phyloP scores from a whole-genome alignment of 2,113 vertebrate genomes.

The Neolamprologus ventralis region DNA sequence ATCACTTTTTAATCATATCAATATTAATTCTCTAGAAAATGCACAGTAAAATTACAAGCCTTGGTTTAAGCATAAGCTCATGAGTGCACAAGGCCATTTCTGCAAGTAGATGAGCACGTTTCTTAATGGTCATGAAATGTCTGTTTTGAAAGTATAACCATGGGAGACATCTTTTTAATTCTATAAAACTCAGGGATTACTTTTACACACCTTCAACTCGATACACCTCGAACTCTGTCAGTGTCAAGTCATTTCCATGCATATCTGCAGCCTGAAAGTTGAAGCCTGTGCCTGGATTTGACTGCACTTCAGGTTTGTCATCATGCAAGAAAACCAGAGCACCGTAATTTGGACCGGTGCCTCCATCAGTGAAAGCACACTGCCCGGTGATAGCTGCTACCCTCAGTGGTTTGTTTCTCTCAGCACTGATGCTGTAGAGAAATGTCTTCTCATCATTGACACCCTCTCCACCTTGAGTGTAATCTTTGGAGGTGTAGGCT shows the following conservation, averaged over 20 bases:
- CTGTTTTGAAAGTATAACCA: background rate
- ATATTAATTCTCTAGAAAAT: background rate
- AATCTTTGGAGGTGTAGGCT: slow-evolving; percentile 40
- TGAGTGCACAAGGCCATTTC: background rate
- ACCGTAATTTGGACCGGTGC: slow-evolving; percentile 1
- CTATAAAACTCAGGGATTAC: background rate
- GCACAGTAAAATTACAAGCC: background rate
- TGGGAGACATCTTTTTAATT: background rate
- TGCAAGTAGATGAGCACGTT: background rate
- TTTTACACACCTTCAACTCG: slow-evolving; percentile 50
- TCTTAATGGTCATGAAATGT: background rate
- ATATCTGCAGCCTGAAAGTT: slow-evolving; percentile 19
- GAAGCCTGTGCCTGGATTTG: slow-evolving; percentile 23
- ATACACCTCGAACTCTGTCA: slow-evolving; percentile 63
- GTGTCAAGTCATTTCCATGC: slow-evolving; percentile 30
- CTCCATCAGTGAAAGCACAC: background rate
- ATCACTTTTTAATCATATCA: background rate
- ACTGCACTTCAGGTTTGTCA: background rate
- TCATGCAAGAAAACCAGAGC: slow-evolving; percentile 16
- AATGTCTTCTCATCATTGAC: background rate
- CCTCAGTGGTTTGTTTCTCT: background rate
- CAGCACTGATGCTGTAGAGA: slow-evolving; percentile 19
- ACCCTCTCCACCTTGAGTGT: background rate
- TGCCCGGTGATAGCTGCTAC: background rate
- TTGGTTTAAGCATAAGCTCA: background rate